A percentile compares a stretch with the other conserved stretches of the same genome.
Evolutionary conservation across 1,140 invertebrate genomes (phyloP).

Genomic region (Panagrolaimus sp.): DNA sequence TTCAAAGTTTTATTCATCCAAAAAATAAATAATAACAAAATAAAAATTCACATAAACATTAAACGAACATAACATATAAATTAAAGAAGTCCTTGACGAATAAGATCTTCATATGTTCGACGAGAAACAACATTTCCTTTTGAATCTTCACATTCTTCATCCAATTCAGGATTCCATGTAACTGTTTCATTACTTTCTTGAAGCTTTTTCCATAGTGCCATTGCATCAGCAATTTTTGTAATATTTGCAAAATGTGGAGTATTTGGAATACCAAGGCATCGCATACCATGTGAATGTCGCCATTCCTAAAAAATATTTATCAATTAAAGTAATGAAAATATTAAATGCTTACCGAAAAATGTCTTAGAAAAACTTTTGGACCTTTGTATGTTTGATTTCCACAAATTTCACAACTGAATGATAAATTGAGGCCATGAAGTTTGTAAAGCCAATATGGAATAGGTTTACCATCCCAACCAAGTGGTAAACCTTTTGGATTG

Average conservation of each 20-base stretch:
- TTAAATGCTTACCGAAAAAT: constrained; percentile 72
- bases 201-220: constrained; percentile 82
- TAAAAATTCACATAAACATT: not conserved
- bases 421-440: constrained; percentile 95
- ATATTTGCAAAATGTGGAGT: constrained; percentile 99
- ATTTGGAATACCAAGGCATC: constrained; percentile 96
- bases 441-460: constrained; percentile 99
- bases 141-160: constrained; percentile 97
- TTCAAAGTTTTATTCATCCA: no score
- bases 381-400: constrained; percentile 95
- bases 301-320: constrained; percentile 69
- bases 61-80: not conserved
- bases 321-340: constrained; percentile 6
- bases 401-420: constrained; percentile 98
- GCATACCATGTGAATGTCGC: constrained; percentile 98
- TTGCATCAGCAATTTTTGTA: constrained; percentile 94
- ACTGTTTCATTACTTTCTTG: constrained; percentile 88
- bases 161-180: constrained; percentile 83
- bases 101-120: constrained; percentile 96
- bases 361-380: constrained; percentile 97
- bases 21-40: no score
- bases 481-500: constrained; percentile 96
- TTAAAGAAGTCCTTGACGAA: constrained; percentile 87
- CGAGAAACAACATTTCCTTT: constrained; percentile 96
- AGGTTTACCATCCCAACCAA: constrained; percentile 99